Evolutionary conservation across 2,113 vertebrate species (phyloP).

Genomic region (Lagopus muta): DNA sequence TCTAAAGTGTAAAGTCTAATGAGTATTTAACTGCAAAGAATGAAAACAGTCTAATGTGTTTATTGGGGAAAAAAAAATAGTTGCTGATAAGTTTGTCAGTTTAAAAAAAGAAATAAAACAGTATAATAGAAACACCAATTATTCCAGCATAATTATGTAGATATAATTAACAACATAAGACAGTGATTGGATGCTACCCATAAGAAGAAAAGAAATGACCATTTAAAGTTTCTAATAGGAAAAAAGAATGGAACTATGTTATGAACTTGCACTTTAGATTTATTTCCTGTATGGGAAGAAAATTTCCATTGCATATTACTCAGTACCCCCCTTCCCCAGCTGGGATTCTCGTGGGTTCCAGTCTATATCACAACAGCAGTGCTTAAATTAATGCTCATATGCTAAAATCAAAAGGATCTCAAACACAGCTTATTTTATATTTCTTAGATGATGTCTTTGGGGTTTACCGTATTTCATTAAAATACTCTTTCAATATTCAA

Average conservation of each 20-base stretch:
- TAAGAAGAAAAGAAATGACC: background rate
- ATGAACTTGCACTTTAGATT: background rate
- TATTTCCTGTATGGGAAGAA: background rate
- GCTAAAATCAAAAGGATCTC: background rate
- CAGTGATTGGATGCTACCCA: background rate
- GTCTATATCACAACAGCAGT: background rate
- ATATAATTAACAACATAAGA: background rate
- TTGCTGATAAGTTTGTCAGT: background rate
- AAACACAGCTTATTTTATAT: background rate
- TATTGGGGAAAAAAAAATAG: background rate
- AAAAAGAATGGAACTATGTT: background rate
- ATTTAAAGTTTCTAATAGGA: background rate
- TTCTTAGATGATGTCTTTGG: background rate
- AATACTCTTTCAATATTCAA: background rate
- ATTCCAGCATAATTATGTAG: background rate
- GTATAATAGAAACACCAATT: background rate
- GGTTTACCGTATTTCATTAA: background rate
- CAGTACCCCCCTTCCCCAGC: background rate
- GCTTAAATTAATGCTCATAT: background rate
- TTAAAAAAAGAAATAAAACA: conserved; percentile 5
- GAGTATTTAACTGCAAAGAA: background rate
- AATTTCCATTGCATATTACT: background rate
- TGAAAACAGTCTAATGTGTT: background rate
- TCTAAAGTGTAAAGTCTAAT: background rate
- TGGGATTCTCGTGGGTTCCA: background rate